Percentiles rank a stretch among this genome's conserved stretches.
Conservation (phyloP, 2,797 vertebrate species). For the Aldrovandia affinis region DNA sequence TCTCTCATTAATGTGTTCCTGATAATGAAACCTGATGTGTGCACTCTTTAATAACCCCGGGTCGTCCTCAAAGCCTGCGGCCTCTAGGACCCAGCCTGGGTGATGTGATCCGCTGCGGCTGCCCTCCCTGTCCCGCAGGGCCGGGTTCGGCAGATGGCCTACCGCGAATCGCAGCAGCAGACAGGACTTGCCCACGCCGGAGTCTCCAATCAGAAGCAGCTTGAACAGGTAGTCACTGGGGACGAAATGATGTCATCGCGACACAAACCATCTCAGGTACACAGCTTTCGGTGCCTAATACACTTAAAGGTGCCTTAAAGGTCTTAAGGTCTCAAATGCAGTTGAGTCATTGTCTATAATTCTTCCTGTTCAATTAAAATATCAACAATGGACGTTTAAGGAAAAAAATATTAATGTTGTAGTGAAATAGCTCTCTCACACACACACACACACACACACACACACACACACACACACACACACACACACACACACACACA, state of each 20-base stretch:
- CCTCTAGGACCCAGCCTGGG: not conserved
- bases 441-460: no score
- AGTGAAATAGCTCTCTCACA: not conserved
- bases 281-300: not conserved
- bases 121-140: not conserved
- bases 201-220: slow-evolving; percentile 79
- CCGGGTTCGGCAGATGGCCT: slow-evolving; percentile 36
- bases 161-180: slow-evolving; percentile 80
- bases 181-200: slow-evolving; percentile 81
- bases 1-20: not conserved
- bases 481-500: no score
- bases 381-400: not conserved
- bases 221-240: slow-evolving; percentile 80
- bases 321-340: not conserved
- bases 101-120: not conserved
- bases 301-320: not conserved
- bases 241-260: slow-evolving; percentile 33
- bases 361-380: not conserved
- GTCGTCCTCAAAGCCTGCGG: not conserved
- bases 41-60: not conserved
- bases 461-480: no score
- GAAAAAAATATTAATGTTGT: not conserved
- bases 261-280: slow-evolving; percentile 18
- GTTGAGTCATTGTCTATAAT: not conserved
- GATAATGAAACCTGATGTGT: not conserved